Conservation (phyloP, 2,797 vertebrate genomes). For the Neomorphus geoffroyi region DNA sequence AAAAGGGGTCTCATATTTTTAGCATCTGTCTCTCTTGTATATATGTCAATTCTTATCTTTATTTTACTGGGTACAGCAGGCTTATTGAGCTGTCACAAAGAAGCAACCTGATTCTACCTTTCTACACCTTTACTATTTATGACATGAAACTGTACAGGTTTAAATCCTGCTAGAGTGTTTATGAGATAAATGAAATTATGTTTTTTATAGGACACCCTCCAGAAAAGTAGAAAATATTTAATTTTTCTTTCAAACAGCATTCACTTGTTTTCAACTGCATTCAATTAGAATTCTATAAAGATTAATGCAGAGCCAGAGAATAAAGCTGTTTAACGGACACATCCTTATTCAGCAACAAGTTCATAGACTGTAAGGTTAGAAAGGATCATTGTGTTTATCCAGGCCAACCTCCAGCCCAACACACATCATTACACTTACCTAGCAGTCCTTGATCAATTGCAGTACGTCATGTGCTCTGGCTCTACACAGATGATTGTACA, state of each 20-base stretch:
- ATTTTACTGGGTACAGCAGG: neutral
- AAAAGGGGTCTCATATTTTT: neutral
- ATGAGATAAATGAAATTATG: neutral
- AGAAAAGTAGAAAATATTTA: neutral
- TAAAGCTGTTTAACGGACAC: neutral
- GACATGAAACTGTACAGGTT: neutral
- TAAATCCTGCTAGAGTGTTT: neutral
- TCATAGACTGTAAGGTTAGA: neutral
- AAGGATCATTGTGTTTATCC: neutral
- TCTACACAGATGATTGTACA: neutral
- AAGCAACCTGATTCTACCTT: neutral
- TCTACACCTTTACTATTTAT: neutral
- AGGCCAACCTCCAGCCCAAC: neutral
- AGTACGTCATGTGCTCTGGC: neutral
- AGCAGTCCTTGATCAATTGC: neutral
- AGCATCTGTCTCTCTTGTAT: neutral
- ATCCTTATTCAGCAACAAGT: neutral
- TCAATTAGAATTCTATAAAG: neutral
- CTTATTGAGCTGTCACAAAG: neutral
- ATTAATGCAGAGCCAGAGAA: neutral
- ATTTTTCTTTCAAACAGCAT: neutral
- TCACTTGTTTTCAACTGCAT: neutral
- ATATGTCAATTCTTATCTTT: neutral
- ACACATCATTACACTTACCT: neutral
- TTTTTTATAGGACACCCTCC: neutral